Base-by-base conservation (phyloP, 2,113 vertebrate genomes). In the Melanerpes formicivorus region DNA sequence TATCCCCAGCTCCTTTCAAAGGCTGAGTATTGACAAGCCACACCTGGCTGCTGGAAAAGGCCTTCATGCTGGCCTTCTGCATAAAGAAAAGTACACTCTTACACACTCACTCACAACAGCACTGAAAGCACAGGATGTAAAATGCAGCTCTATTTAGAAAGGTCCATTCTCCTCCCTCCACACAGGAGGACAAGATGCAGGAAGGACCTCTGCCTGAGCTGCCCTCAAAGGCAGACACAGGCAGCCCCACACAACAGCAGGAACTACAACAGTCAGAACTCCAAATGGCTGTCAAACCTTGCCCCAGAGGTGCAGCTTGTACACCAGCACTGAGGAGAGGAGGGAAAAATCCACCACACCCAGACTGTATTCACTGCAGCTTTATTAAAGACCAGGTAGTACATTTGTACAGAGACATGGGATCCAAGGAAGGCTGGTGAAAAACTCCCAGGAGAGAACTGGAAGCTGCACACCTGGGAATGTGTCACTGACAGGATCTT, bases 381-480 rank as follows among this genome's bases (percentile, higher is more conserved):
- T 96, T 95, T 95, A 95, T 64, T 95, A 78, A 56, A 84, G 52
- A 90, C n/a, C 22, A 89, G 87, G 40, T 22, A 87, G 34, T 19
- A 15, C 29, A 50, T 42, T 74, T 82, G 27, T 16, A 84, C 10
- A 87, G 50, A 81, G 69, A 84, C 27, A 15, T 55, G 40, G 70
- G 62, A 90, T 23, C 29, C 72, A 60, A 80, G 19, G 37, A 74
- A 70, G 29, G 58, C 3, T 77, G 63, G 15, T 6, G 40, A 73
- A 55, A 84, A 79, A 7, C 80, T 71, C 52, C 67, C 52, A 44
- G 4, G 32, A 63, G 46, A 87, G 16, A 30, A 40, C 71, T 63
- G 55, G 55, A 67, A 77, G 79, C 56, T 84, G 82, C 37, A 25
- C 7, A 40, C 8, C 5, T 63, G 50, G 34, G 56, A 64, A 75